Base-by-base conservation (phyloP, 2,888 invertebrate species). In the Zootermopsis nevadensis region DNA sequence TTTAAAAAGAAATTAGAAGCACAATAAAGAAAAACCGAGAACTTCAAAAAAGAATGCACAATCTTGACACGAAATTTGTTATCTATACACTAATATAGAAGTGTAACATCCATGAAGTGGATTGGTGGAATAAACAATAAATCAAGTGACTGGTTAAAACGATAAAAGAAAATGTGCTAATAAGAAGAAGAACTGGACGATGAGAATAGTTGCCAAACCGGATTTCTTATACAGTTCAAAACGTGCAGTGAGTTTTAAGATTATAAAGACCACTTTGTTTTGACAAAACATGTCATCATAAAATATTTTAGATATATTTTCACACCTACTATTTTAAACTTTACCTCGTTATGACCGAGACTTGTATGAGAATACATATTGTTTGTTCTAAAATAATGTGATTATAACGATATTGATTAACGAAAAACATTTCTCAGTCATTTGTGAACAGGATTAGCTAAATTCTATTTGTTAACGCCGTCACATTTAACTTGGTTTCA, bases 11-110 rank as follows among this genome's bases (percentile, higher is more conserved):
- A 12, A 38, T 27, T 15, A 38, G 4, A 38, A 38, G 10, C 42
- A 24, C 30, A 38, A 38, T 4, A 38, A 38, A 38, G 38, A 10
- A 10, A 38, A 38, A 38, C 38, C 4, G 38, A 38, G 10, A 38
- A 38, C 38, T 38, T 38, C 38, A 10, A 38, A 38, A 38, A 38
- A 38, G 6, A 48, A 77, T 48, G 42, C 48, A 42, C 77, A 77
- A n/a, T 77, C 27, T 77, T 27, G 48, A 77, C 48, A 77, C 76
- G 27, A 76, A 19, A 76, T 76, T 76, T 77, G 77, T 77, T 77
- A 48, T n/a, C 48, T 77, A 48, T 48, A 48, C 42, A 48, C 77
- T 48, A 48, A 48, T 42, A 30, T 27, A 77, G 27, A 67, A 27
- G 15, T 8, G 15, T 4, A 27, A 27, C 60, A 60, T 60, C 4